Evolutionary conservation across 2,113 vertebrate species (phyloP).

Genomic region (Dromiciops gliroides): DNA sequence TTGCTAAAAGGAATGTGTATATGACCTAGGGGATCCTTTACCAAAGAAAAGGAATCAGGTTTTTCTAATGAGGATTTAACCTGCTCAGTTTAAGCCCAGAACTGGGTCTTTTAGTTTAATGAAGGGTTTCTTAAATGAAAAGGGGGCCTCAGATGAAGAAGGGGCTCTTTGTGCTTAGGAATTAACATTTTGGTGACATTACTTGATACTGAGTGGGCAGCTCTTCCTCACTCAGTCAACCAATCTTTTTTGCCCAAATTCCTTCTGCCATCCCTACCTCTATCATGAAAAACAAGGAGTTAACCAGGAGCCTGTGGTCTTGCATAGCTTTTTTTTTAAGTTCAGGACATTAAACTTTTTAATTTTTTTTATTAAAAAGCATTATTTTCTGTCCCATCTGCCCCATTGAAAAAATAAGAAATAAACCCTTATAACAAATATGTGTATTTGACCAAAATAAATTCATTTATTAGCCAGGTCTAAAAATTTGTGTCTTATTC

Average conservation of each 20-base stretch:
- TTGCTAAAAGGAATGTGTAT: background rate
- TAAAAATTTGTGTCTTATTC: background rate
- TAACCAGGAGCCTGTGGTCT: background rate
- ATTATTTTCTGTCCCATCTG: background rate
- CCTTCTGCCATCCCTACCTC: background rate
- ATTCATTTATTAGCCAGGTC: background rate
- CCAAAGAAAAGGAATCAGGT: background rate
- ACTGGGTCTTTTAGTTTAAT: background rate
- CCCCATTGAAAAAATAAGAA: background rate
- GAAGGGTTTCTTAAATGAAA: background rate
- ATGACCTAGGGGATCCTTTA: background rate
- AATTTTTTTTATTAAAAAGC: background rate
- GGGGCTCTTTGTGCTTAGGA: background rate
- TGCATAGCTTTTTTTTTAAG: background rate
- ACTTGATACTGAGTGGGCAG: background rate
- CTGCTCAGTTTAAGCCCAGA: background rate
- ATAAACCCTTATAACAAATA: background rate
- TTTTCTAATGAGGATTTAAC: background rate
- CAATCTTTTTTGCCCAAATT: background rate
- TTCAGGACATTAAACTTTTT: background rate
- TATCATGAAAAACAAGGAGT: background rate
- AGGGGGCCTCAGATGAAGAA: background rate
- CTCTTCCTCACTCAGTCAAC: background rate
- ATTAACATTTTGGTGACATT: background rate
- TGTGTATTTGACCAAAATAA: background rate